Evolutionary conservation across 1,140 invertebrate species (phyloP).

Genomic region (Drosophila persimilis): DNA sequence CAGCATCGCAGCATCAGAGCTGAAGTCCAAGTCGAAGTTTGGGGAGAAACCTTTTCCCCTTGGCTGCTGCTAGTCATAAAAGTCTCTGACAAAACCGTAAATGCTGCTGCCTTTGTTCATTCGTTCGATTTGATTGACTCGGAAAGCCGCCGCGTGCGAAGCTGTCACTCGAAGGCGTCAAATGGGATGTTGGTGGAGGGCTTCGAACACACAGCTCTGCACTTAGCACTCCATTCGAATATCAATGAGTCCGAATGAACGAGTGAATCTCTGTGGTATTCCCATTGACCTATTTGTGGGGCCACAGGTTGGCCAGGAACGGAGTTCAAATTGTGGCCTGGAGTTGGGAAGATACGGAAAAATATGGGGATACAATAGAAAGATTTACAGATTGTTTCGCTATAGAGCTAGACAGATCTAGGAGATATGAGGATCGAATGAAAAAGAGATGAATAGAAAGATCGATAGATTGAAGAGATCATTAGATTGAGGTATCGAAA

Average conservation of each 20-base stretch:
- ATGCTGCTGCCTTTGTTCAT: constrained; percentile 19
- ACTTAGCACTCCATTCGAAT: not conserved
- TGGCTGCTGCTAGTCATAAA: not conserved
- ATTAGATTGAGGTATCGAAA: too few species aligned
- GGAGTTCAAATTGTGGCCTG: not conserved
- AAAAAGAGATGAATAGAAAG: too few species aligned
- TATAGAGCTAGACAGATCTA: too few species aligned
- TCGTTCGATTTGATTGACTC: constrained; percentile 26
- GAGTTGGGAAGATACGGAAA: not conserved
- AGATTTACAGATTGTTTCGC: not conserved
- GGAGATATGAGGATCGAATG: not conserved
- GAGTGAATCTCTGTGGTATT: not conserved
- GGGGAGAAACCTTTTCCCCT: constrained; percentile 55
- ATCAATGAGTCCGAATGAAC: not conserved
- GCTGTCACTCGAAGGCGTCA: constrained; percentile 36
- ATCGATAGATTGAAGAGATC: too few species aligned
- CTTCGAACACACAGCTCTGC: not conserved
- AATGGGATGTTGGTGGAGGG: not conserved
- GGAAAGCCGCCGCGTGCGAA: not conserved
- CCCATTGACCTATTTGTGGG: constrained; percentile 14
- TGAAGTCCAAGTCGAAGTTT: constrained; percentile 13
- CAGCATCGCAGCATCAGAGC: constrained; percentile 15
- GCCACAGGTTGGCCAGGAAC: too few species aligned
- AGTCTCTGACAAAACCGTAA: constrained; percentile 8
- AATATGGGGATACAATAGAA: not conserved